Percentiles rank a stretch among this genome's conserved stretches.
These are phyloP conservation scores for Drosophila glabriapex DNA, from an alignment of 2,888 invertebrate species.

Conservation along the genomic window DNA sequence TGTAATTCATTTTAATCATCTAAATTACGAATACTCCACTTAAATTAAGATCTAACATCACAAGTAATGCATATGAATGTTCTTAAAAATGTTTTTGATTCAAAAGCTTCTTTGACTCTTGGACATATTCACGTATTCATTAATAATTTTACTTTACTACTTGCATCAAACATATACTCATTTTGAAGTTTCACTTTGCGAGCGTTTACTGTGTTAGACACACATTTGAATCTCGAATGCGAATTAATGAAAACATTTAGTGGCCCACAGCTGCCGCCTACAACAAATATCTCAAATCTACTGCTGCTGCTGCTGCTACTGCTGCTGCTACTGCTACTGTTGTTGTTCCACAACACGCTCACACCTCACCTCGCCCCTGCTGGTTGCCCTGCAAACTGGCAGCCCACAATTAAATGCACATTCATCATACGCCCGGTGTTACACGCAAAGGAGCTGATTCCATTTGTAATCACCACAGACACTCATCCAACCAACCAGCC, in stretches of 20 bases:
- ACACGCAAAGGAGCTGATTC: constrained; percentile 49
- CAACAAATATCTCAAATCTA: constrained; percentile 11
- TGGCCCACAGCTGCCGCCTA: constrained; percentile 51
- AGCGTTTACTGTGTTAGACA: background rate
- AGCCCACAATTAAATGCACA: constrained; percentile 72
- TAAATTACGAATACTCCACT: background rate
- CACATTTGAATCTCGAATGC: constrained; percentile 48
- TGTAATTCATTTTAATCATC: background rate
- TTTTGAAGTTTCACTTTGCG: background rate
- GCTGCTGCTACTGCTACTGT: constrained; percentile 2
- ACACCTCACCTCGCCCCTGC: background rate
- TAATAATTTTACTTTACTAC: background rate
- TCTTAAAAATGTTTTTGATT: background rate
- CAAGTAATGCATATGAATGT: background rate
- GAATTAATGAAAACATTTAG: constrained; percentile 71
- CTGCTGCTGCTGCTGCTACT: background rate
- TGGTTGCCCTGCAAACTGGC: constrained; percentile 26
- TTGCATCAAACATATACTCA: background rate
- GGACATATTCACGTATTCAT: background rate
- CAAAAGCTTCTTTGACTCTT: background rate
- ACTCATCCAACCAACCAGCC: background rate
- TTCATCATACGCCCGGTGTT: constrained; percentile 66
- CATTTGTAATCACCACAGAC: background rate
- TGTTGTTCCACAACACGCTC: background rate
- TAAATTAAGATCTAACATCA: background rate